Evolutionary conservation across 2,113 vertebrate genomes (phyloP).

Genomic region (Aphelocoma coerulescens): DNA sequence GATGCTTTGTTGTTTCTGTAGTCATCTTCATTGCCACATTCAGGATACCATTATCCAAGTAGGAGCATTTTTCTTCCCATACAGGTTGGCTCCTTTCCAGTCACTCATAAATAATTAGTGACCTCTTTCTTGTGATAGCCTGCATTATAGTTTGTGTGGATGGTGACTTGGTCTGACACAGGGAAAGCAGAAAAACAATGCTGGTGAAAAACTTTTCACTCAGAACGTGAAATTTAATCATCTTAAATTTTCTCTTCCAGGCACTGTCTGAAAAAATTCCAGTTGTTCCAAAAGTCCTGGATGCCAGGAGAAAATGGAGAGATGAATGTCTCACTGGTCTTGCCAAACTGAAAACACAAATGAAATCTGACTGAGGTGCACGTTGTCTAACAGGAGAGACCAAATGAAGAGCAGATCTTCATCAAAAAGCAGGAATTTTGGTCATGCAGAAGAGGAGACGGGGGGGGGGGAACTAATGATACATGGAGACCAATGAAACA

Average conservation of each 20-base stretch:
- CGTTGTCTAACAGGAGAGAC: background rate
- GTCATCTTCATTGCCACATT: background rate
- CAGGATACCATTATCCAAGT: background rate
- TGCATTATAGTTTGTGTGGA: background rate
- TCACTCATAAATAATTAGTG: background rate
- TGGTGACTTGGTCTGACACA: background rate
- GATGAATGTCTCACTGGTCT: constrained; percentile 84
- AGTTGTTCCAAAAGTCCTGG: constrained; percentile 75
- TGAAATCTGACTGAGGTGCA: constrained; percentile 50
- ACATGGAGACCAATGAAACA: background rate
- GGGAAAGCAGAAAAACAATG: background rate
- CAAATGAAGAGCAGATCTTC: background rate
- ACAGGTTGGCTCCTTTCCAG: background rate
- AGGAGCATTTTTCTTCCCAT: background rate
- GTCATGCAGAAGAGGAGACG: background rate
- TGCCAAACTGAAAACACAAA: constrained; percentile 82
- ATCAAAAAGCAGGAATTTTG: background rate
- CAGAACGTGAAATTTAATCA: background rate
- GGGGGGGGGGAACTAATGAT: background rate
- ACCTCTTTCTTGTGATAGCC: background rate
- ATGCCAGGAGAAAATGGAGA: constrained; percentile 81
- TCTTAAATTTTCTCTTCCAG: constrained; percentile 66
- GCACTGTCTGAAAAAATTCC: constrained; percentile 83
- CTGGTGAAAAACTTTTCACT: background rate
- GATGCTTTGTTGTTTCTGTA: background rate